Percentiles rank a stretch among this genome's conserved stretches.
phyloP scores from a whole-genome alignment of 2,888 invertebrate genomes.

The Osedax frankpressi region DNA sequence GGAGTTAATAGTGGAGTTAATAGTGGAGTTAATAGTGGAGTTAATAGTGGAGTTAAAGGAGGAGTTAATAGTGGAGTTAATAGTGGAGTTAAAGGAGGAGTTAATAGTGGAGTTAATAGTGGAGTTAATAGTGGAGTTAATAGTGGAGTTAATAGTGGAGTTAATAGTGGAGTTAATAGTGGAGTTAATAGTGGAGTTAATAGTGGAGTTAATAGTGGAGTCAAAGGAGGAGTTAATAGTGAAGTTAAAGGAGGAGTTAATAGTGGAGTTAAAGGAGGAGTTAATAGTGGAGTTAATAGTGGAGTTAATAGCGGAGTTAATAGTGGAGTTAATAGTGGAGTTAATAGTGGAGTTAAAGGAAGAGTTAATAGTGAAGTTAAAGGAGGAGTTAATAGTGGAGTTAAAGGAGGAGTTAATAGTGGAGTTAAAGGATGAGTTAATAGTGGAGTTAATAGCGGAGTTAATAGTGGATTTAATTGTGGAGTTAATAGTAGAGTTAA shows the following conservation, averaged over 20 bases:
- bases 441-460: conserved; percentile 2
- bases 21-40: conserved; percentile 6
- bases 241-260: neutral
- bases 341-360: neutral
- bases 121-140: conserved; percentile 14
- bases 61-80: conserved; percentile 8
- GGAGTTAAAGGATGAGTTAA: neutral
- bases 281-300: neutral
- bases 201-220: conserved; percentile 14
- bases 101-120: conserved; percentile 16
- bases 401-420: neutral
- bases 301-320: neutral
- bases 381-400: neutral
- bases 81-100: conserved; percentile 14
- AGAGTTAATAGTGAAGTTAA: neutral
- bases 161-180: conserved; percentile 11
- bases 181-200: conserved; percentile 8
- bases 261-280: conserved; percentile 7
- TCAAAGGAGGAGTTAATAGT: conserved; percentile 4
- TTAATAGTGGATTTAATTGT: conserved; percentile 2
- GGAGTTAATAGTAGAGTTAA: conserved; percentile 1
- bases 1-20: conserved; percentile 9
- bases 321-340: conserved; percentile 7
- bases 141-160: conserved; percentile 11
- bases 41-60: conserved; percentile 8